Evolutionary conservation across 2,888 invertebrate genomes (phyloP).

Genomic region (Pyrochroa serraticornis): DNA sequence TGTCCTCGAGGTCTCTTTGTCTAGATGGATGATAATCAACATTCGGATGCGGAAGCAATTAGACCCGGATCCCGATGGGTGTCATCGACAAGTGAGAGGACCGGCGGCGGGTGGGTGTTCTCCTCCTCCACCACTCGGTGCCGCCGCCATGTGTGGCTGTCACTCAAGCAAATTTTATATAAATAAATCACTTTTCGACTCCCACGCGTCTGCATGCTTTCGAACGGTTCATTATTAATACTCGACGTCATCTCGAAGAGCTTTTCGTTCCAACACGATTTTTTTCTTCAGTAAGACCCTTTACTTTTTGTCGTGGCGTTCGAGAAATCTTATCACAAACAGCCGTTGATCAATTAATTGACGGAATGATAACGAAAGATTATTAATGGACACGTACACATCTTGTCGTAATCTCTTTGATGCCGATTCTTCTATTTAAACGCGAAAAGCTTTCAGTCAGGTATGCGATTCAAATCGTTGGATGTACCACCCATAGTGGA

Average conservation of each 20-base stretch:
- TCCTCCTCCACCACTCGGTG: constrained; percentile 2
- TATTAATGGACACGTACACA: not conserved
- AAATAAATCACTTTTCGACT: constrained; percentile 16
- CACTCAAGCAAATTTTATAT: constrained; percentile 8
- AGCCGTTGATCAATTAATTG: not conserved
- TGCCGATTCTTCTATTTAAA: not conserved
- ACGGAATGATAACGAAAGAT: not conserved
- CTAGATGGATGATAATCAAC: no score
- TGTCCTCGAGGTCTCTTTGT: no score
- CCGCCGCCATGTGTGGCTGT: constrained; percentile 11
- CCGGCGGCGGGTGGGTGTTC: no score
- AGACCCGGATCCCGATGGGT: no score
- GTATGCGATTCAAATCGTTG: not conserved
- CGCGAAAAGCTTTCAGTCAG: not conserved
- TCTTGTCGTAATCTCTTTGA: not conserved
- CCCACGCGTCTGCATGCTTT: constrained; percentile 4
- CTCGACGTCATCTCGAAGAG: constrained; percentile 22
- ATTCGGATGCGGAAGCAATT: no score
- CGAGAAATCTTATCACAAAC: not conserved
- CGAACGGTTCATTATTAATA: constrained; percentile 22
- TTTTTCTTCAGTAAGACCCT: not conserved
- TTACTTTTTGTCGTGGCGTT: not conserved
- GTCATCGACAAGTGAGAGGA: no score
- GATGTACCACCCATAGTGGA: no score
- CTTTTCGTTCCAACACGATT: constrained; percentile 7